Percentiles rank a stretch among this genome's conserved stretches.
phyloP scores from a whole-genome alignment of 2,888 invertebrate genomes.

The Idaea dimidiata region DNA sequence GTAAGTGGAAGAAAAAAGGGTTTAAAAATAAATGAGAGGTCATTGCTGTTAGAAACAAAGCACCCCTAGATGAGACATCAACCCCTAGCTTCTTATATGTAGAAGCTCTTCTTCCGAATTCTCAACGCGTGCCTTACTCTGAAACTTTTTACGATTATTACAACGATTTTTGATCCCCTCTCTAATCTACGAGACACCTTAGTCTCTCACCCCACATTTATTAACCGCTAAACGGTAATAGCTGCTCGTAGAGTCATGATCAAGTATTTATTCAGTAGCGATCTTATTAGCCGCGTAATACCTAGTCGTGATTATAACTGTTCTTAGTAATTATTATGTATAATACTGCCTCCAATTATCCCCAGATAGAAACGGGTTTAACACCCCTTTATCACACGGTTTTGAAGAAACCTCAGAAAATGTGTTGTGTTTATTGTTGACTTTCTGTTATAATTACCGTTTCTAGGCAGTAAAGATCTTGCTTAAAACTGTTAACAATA shows the following conservation, averaged over 20 bases:
- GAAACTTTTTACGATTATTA: constrained; percentile 75
- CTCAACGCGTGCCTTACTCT: constrained; percentile 66
- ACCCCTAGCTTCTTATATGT: constrained; percentile 15
- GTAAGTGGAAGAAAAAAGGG: neutral
- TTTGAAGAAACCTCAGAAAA: neutral
- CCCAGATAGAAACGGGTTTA: neutral
- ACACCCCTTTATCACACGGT: neutral
- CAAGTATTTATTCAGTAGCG: constrained; percentile 55
- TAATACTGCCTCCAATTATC: neutral
- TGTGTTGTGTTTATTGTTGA: neutral
- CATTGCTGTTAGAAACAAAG: constrained; percentile 1
- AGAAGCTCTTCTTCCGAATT: constrained; percentile 49
- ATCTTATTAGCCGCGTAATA: constrained; percentile 38
- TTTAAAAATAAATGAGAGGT: constrained; percentile 11
- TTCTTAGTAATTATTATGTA: neutral
- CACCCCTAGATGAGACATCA: constrained; percentile 10
- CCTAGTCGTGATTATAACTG: neutral
- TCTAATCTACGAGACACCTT: constrained; percentile 55
- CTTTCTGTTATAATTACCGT: neutral
- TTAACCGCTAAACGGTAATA: constrained; percentile 74
- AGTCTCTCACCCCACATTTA: constrained; percentile 63
- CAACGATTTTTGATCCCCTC: constrained; percentile 70
- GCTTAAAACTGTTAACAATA: neutral
- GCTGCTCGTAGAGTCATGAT: constrained; percentile 57
- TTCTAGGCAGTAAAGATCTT: neutral